Base-by-base conservation (phyloP, 2,888 invertebrate genomes). In the Drosophila suboccidentalis region DNA sequence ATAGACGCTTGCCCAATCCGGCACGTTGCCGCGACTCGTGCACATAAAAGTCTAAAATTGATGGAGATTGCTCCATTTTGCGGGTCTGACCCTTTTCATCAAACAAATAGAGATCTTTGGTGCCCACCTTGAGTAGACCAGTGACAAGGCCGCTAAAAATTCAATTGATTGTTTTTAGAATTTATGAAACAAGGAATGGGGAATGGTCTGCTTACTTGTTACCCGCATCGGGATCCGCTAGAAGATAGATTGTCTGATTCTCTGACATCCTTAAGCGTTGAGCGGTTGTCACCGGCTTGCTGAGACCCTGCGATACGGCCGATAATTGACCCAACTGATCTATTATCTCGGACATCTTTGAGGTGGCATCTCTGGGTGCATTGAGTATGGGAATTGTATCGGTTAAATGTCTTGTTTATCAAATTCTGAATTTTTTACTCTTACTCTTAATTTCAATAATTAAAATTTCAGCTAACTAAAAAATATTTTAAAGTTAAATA, bases 1-100 rank as follows among this genome's bases (percentile, higher is more conserved):
- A 98, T 13, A 99, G 94, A 67, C 94, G 93, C 87, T 95, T 96
- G 3, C 99, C 99, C 90, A 95, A 94, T 3, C 99, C 99, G 91
- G 94, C 94, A 61, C 98, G 95, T 93, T 98, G 98, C 50, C 95
- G 94, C 3, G 96, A 95, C 91, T 96, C 96, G 89, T 97, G 95
- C 26, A 99, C 95, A 93, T 96, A 99, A 93, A 99, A 99, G 93
- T 99, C 99, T 53, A 99, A 94, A 63, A 99, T 95, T 92, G 98
- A 98, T 13, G 97, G 94, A 0, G 98, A 96, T 76, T 96, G 95
- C 77, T 96, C 95, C 65, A 97, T 94, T 92, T 98, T 97, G 91
- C 95, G 96, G 80, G 96, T 95, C 53, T 94, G 93, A 15, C 95
- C 96, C 60, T 93, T 92, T 82, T 94, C 94, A 91, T 97, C 96